Evolutionary conservation across 2,797 vertebrate species (phyloP), one percentile per base, ranked within the genome.

Genomic region (Takifugu ocellatus): DNA sequence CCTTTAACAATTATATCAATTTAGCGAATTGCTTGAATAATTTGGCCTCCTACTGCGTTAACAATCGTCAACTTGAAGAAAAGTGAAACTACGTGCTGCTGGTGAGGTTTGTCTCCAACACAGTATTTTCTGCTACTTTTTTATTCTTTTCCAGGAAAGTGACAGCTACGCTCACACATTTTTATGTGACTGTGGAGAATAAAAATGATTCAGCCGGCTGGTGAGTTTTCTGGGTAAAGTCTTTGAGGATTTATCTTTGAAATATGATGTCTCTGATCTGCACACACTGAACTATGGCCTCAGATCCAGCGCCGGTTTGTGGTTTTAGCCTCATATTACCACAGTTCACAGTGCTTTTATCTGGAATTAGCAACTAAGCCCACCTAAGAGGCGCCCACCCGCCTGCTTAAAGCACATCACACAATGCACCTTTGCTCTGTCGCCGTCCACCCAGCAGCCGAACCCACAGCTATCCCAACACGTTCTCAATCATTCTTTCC

Each of bases 321-420:
- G 76, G 70, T 79, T 81, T 84, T 64, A 78, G 72, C 70, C 69
- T 74, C 70, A 77, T 74, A 71, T 80, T 76, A 84, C 62, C 49
- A 47, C 69, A 63, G 61, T 82, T 78, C 76, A 70, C 74, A 56
- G 39, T 58, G 63, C 84, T 86, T 87, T 85, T 66, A 83, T 86
- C 72, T 80, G 69, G 77, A 82, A 84, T 88, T 77, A 88, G 68
- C 60, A 63, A 59, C 63, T 80, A 77, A 87, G 81, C 75, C 65
- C 66, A 49, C 54, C 56, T 68, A 65, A 75, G 73, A 75, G 67
- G 50, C 60, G 59, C 66, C 68, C 56, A 54, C 64, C 75, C 48
- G 56, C 76, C 68, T 74, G 72, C 61, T 73, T 69, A 62, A 69
- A 82, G 59, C 65, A 56, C 51, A 79, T 78, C 65, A 68, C 66